These are phyloP conservation scores for Cladorhizidae sp. DNA, from an alignment of 37 sponge, comb jelly and placozoan species.

Conservation along the genomic window DNA sequence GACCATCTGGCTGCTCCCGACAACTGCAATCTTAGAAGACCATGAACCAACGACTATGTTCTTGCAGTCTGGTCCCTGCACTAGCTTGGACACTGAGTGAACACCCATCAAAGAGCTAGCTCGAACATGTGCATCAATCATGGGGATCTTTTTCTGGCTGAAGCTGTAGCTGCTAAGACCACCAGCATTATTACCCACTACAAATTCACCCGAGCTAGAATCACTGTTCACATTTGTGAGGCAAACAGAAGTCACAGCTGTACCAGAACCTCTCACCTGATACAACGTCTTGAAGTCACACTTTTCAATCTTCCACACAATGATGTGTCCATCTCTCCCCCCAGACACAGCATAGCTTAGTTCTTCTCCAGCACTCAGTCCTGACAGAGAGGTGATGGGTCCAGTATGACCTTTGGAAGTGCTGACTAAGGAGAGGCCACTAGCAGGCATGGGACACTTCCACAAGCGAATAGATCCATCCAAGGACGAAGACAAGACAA, in stretches of 20 bases:
- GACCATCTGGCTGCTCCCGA: constrained; percentile 13
- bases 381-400: constrained; percentile 45
- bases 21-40: constrained; percentile 20
- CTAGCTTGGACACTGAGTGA: constrained; percentile 38
- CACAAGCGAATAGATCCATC: constrained; percentile 84
- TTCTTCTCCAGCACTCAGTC: not conserved
- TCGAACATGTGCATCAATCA: not conserved
- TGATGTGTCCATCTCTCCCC: constrained; percentile 74
- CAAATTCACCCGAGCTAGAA: not conserved
- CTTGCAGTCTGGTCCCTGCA: constrained; percentile 14
- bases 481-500: constrained; percentile 64
- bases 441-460: constrained; percentile 44
- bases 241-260: constrained; percentile 42
- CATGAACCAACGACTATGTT: constrained; percentile 51
- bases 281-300: constrained; percentile 25
- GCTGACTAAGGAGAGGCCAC: not conserved
- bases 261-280: constrained; percentile 31
- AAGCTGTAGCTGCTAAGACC: constrained; percentile 19
- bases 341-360: constrained; percentile 24
- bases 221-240: not conserved
- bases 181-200: constrained; percentile 41
- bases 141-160: constrained; percentile 23
- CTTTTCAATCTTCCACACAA: constrained; percentile 56
- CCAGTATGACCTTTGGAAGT: constrained; percentile 58
- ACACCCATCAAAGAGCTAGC: constrained; percentile 14